These are phyloP conservation scores for Macrosteles quadrilineatus DNA, from an alignment of 1,140 invertebrate genomes.

Conservation along the genomic window DNA sequence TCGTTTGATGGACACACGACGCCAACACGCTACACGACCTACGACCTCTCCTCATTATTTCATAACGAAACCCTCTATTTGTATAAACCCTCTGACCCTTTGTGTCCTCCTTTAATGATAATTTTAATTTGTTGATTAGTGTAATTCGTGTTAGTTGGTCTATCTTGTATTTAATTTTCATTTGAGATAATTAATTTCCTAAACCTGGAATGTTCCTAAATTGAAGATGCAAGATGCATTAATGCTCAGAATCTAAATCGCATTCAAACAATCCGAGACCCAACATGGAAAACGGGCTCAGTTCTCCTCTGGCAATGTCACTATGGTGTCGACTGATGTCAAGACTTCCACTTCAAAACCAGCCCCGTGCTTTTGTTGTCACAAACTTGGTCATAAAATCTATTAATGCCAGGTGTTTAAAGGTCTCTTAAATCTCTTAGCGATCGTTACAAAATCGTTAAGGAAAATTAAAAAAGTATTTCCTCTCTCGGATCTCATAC, in stretches of 20 bases:
- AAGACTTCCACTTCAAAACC: not conserved
- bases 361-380: not conserved
- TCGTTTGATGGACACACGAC: too few relatives aligned
- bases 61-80: too few relatives aligned
- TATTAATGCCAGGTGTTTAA: not conserved
- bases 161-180: too few relatives aligned
- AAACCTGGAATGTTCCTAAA: not conserved
- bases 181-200: not conserved
- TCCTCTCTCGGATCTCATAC: not conserved
- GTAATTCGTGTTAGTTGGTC: too few relatives aligned
- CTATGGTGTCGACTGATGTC: not conserved
- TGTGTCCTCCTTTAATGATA: too few relatives aligned
- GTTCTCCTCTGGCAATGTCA: not conserved
- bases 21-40: too few relatives aligned
- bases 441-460: not conserved
- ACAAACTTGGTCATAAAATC: not conserved
- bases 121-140: too few relatives aligned
- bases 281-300: not conserved
- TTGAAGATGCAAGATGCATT: not conserved
- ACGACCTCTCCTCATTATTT: too few relatives aligned
- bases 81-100: too few relatives aligned
- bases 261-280: not conserved
- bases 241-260: not conserved
- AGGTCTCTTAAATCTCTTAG: not conserved
- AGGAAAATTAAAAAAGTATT: not conserved